Percentiles rank a stretch among this genome's conserved stretches.
Evolutionary conservation across 1,140 invertebrate species (phyloP).

Genomic region (Calliopsis andreniformis): DNA sequence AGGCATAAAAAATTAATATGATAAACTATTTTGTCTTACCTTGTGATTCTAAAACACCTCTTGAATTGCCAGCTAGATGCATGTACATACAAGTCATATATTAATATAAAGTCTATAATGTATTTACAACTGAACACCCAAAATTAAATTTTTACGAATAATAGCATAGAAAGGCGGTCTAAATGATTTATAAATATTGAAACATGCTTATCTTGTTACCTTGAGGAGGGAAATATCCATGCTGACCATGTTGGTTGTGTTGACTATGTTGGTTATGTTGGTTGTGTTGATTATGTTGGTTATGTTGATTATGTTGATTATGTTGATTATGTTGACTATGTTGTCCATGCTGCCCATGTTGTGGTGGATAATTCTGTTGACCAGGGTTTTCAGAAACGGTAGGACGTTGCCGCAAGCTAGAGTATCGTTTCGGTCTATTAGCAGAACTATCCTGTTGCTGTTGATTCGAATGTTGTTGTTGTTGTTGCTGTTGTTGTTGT

Average conservation of each 20-base stretch:
- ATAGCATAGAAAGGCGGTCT: not conserved
- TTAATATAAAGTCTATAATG: constrained; percentile 51
- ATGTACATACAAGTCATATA: constrained; percentile 70
- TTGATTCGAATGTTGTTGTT: constrained; percentile 73
- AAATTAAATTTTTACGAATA: constrained; percentile 6
- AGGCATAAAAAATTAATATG: not conserved
- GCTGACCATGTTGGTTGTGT: constrained; percentile 60
- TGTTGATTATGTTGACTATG: constrained; percentile 38
- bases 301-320: constrained; percentile 63
- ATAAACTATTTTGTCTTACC: constrained; percentile 69
- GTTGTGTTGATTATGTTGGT: constrained; percentile 69
- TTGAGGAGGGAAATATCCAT: constrained; percentile 73
- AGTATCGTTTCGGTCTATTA: constrained; percentile 88
- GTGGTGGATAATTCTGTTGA: constrained; percentile 75
- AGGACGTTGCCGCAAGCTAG: constrained; percentile 86
- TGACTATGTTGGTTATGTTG: constrained; percentile 47
- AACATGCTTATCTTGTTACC: constrained; percentile 62
- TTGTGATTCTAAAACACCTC: constrained; percentile 78
- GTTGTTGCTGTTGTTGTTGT: constrained; percentile 70
- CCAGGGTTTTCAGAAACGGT: constrained; percentile 73
- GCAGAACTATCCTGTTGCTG: constrained; percentile 76
- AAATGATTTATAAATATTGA: not conserved
- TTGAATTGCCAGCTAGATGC: constrained; percentile 79
- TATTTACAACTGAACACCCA: constrained; percentile 28
- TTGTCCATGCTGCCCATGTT: constrained; percentile 68